Evolutionary conservation across 2,113 vertebrate species (phyloP).

Genomic region (Galbula dea): DNA sequence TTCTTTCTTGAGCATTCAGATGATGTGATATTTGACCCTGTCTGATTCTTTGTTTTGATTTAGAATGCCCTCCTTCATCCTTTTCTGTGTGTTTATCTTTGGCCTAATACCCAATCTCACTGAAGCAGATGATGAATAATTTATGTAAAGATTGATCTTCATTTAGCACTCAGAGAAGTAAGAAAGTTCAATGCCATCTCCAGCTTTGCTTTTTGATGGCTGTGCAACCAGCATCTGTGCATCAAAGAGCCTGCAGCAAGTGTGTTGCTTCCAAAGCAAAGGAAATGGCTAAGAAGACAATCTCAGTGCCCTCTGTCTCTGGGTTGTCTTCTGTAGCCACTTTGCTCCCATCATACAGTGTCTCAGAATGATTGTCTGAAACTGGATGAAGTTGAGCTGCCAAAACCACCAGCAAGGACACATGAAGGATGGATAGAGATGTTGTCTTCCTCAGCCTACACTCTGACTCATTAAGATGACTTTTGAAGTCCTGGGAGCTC

Average conservation of each 20-base stretch:
- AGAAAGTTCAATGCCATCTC: neutral
- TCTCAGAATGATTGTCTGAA: constrained; percentile 49
- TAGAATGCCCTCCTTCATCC: neutral
- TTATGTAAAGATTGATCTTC: neutral
- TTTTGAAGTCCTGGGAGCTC: constrained; percentile 16
- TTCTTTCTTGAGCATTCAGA: neutral
- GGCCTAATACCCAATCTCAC: neutral
- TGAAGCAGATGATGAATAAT: neutral
- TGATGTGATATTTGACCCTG: neutral
- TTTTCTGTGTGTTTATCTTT: neutral
- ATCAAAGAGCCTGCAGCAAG: neutral
- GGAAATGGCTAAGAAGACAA: constrained; percentile 30
- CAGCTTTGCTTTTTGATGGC: neutral
- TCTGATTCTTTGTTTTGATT: neutral
- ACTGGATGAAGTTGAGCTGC: neutral
- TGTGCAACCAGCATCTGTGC: neutral
- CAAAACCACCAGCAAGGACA: neutral
- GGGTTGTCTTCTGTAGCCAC: neutral
- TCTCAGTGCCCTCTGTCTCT: neutral
- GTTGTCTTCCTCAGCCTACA: constrained; percentile 14
- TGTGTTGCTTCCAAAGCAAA: neutral
- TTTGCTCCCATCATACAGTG: neutral
- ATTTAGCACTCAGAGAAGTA: neutral
- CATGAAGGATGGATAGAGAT: neutral
- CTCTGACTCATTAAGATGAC: neutral